Conservation (phyloP, 2,888 invertebrate species). For the Psylliodes chrysocephalus region DNA sequence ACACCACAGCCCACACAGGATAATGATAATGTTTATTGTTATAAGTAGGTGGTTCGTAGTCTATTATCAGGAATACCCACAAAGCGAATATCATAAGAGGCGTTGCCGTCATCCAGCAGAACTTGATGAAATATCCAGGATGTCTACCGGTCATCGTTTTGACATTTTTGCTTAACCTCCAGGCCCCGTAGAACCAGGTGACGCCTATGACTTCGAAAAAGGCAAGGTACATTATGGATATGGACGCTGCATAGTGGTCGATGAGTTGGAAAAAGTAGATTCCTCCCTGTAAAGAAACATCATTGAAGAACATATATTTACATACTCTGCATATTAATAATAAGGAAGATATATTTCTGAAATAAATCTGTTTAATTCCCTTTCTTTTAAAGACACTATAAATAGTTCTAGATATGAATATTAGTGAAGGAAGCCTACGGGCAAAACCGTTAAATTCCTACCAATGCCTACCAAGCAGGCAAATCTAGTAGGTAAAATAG, state of each 20-base stretch:
- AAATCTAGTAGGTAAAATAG: too few relatives aligned
- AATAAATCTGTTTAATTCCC: too few relatives aligned
- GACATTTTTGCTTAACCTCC: constrained; percentile 81
- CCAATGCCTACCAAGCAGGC: too few relatives aligned
- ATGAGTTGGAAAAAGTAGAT: constrained; percentile 93
- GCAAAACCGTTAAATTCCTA: too few relatives aligned
- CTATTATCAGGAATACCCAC: constrained; percentile 89
- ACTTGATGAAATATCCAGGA: constrained; percentile 83
- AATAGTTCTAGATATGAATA: too few relatives aligned
- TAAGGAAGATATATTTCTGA: too few relatives aligned
- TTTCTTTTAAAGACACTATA: too few relatives aligned
- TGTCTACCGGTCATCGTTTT: constrained; percentile 88
- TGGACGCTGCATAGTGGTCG: constrained; percentile 93
- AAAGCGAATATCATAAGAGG: constrained; percentile 85
- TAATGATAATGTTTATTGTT: constrained; percentile 82
- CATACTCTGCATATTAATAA: too few relatives aligned
- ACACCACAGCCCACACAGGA: constrained; percentile 84
- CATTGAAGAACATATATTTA: too few relatives aligned
- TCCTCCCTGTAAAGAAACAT: constrained; percentile 78
- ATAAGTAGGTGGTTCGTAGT: constrained; percentile 87
- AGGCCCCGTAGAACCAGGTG: constrained; percentile 91
- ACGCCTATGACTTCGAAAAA: constrained; percentile 94
- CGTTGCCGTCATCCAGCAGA: constrained; percentile 86
- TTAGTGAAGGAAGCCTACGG: too few relatives aligned
- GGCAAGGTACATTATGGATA: constrained; percentile 91